Percentiles rank a stretch among this genome's conserved stretches.
Conservation (phyloP, 2,113 vertebrate genomes). For the Calyptomena viridis region DNA sequence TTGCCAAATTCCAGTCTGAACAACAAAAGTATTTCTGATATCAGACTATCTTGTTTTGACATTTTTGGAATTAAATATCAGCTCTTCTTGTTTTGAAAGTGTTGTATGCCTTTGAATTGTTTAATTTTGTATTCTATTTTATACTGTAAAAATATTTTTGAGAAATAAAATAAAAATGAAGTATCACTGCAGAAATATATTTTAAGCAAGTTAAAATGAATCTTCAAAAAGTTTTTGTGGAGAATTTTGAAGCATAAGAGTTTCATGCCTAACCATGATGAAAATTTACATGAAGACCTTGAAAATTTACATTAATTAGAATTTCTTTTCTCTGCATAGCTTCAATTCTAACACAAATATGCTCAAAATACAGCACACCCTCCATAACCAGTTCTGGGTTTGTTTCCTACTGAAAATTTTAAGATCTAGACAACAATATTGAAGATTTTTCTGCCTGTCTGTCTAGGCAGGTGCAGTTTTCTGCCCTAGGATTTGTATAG, state of each 20-base stretch:
- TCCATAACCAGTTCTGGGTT: background rate
- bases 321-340: background rate
- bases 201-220: background rate
- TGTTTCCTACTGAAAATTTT: background rate
- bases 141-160: background rate
- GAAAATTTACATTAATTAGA: background rate
- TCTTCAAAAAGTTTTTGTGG: background rate
- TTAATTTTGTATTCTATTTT: slow-evolving; percentile 6
- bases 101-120: background rate
- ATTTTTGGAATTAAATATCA: background rate
- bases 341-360: background rate
- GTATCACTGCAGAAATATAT: background rate
- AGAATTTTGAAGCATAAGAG: background rate
- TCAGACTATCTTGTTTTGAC: background rate
- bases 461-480: background rate
- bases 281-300: background rate
- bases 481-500: background rate
- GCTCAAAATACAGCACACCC: background rate
- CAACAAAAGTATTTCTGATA: background rate
- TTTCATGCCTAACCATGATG: background rate
- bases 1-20: background rate
- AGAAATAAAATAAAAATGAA: background rate
- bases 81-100: background rate
- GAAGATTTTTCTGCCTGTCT: background rate
- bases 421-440: background rate